Evolutionary conservation across 2,797 vertebrate genomes (phyloP).

Genomic region (Distichodus sexfasciatus): DNA sequence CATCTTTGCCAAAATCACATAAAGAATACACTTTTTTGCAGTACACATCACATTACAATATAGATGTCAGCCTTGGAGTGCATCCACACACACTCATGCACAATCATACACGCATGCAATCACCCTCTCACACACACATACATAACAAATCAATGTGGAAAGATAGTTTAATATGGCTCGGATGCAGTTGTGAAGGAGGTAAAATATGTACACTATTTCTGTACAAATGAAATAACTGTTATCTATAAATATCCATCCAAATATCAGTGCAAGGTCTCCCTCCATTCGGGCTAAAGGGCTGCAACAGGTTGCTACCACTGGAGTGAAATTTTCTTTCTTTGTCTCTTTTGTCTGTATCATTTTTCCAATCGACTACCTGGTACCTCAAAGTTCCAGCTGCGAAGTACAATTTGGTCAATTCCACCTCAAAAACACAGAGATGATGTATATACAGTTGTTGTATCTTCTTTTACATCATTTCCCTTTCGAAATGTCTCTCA

Average conservation of each 20-base stretch:
- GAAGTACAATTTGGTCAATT: constrained; percentile 70
- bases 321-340: constrained; percentile 3
- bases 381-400: constrained; percentile 67
- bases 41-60: constrained; percentile 53
- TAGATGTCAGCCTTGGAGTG: constrained; percentile 26
- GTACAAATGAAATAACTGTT: constrained; percentile 31
- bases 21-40: constrained; percentile 43
- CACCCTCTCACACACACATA: constrained; percentile 17
- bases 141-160: constrained; percentile 4
- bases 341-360: constrained; percentile 29
- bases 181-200: constrained; percentile 25
- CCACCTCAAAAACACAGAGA: constrained; percentile 59
- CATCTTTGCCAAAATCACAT: constrained; percentile 41
- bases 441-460: constrained; percentile 50
- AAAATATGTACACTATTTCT: constrained; percentile 26
- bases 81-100: constrained; percentile 32
- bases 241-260: constrained; percentile 51
- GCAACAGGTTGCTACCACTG: constrained; percentile 4
- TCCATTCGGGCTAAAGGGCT: constrained; percentile 18
- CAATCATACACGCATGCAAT: constrained; percentile 21
- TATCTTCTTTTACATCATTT: constrained; percentile 41
- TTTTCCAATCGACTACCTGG: constrained; percentile 57
- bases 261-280: constrained; percentile 50
- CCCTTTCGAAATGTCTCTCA: constrained; percentile 41
- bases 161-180: constrained; percentile 25